Conservation (phyloP, 92 coral and sea anemone genomes). For the Galaxea fascicularis region DNA sequence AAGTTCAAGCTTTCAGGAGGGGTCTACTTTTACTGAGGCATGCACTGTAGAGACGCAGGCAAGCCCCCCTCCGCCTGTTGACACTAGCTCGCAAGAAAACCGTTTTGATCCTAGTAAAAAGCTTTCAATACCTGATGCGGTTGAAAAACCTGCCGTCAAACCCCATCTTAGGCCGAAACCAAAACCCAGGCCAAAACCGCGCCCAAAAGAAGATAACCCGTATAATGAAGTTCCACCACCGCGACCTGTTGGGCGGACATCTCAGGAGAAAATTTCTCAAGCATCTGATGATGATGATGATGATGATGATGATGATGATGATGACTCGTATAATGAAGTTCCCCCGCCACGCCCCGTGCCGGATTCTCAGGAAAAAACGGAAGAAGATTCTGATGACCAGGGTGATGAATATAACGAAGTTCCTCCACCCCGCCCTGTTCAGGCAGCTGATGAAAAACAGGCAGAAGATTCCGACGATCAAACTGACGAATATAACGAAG, state of each 20-base stretch:
- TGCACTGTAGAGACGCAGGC: constrained; percentile 19
- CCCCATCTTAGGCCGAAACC: constrained; percentile 77
- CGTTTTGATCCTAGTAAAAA: constrained; percentile 5
- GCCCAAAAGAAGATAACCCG: constrained; percentile 19
- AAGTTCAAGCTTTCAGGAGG: constrained; percentile 21
- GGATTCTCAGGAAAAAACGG: background rate
- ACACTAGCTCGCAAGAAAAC: background rate
- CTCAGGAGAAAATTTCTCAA: background rate
- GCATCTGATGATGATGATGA: background rate
- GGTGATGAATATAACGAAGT: background rate
- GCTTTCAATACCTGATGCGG: constrained; percentile 7
- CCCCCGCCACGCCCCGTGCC: constrained; percentile 37
- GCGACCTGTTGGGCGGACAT: background rate
- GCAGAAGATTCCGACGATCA: background rate
- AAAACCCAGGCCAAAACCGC: constrained; percentile 73
- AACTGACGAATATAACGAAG: background rate
- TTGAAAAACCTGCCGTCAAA: constrained; percentile 35
- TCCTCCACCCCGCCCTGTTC: constrained; percentile 20
- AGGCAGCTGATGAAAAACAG: background rate
- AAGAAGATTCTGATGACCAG: background rate
- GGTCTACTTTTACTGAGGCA: background rate
- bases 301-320: background rate
- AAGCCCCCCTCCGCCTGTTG: background rate
- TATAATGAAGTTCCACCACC: background rate
- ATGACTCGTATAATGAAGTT: background rate